These are phyloP conservation scores for Acanthornis magna DNA, from an alignment of 2,797 vertebrate genomes.

Conservation along the genomic window DNA sequence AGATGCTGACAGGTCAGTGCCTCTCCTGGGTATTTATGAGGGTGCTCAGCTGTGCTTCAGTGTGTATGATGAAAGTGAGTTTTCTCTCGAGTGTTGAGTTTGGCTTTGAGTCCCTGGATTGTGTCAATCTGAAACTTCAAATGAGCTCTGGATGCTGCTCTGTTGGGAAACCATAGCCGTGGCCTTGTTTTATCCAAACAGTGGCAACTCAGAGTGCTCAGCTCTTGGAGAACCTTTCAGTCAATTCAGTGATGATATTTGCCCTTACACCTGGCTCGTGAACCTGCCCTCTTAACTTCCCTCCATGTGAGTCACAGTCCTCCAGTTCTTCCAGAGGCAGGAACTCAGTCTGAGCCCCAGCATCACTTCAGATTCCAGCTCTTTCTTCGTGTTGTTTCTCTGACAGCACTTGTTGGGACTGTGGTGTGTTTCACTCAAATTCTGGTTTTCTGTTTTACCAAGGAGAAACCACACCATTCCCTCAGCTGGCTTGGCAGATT, in stretches of 20 bases:
- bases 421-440: constrained; percentile 26
- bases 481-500: constrained; percentile 9
- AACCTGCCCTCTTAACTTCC: background rate
- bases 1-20: background rate
- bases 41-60: background rate
- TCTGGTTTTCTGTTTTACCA: constrained; percentile 36
- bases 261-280: rapidly evolving
- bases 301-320: background rate
- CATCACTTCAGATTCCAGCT: background rate
- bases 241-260: background rate
- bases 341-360: background rate
- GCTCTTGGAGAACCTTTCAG: rapidly evolving
- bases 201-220: background rate
- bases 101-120: background rate
- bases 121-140: background rate
- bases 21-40: background rate
- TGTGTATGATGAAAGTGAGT: background rate
- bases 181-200: background rate
- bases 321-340: background rate
- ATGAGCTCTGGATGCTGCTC: background rate
- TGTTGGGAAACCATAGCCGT: background rate
- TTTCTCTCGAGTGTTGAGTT: background rate
- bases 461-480: constrained; percentile 25
- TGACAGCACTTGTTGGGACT: background rate
- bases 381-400: background rate